Evolutionary conservation across 2,113 vertebrate genomes (phyloP).

Genomic region (Tachycineta bicolor): DNA sequence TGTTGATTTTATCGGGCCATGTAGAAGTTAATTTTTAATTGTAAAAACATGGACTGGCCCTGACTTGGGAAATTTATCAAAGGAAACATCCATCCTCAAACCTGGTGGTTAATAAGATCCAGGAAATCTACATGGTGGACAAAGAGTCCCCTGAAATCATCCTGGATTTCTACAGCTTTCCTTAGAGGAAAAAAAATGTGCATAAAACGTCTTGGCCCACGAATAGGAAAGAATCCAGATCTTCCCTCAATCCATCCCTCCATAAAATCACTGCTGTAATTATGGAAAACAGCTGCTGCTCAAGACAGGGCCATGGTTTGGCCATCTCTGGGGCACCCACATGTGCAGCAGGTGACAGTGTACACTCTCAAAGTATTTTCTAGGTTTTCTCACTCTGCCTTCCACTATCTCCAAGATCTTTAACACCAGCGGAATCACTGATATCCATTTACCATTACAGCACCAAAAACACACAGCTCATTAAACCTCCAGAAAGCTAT

Average conservation of each 20-base stretch:
- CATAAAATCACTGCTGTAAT: not conserved
- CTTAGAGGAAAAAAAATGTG: not conserved
- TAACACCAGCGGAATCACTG: not conserved
- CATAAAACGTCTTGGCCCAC: accelerated
- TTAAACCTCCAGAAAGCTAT: conserved; percentile 21
- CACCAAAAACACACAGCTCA: conserved; percentile 12
- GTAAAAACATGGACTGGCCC: not conserved
- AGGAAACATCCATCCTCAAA: not conserved
- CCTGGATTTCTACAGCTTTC: not conserved
- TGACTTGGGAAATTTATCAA: not conserved
- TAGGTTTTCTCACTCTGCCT: not conserved
- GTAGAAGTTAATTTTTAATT: not conserved
- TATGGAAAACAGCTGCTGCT: not conserved
- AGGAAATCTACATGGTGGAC: not conserved
- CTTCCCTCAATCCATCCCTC: not conserved
- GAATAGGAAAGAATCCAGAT: not conserved
- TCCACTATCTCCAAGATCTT: not conserved
- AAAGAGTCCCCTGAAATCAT: not conserved
- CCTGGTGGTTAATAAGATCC: not conserved
- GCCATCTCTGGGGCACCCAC: not conserved
- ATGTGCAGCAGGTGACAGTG: not conserved
- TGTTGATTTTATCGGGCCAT: not conserved
- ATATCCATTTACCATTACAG: not conserved
- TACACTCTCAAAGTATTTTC: not conserved
- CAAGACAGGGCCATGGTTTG: not conserved